phyloP scores from a whole-genome alignment of 2,113 vertebrate species.

The Morone chrysops region DNA sequence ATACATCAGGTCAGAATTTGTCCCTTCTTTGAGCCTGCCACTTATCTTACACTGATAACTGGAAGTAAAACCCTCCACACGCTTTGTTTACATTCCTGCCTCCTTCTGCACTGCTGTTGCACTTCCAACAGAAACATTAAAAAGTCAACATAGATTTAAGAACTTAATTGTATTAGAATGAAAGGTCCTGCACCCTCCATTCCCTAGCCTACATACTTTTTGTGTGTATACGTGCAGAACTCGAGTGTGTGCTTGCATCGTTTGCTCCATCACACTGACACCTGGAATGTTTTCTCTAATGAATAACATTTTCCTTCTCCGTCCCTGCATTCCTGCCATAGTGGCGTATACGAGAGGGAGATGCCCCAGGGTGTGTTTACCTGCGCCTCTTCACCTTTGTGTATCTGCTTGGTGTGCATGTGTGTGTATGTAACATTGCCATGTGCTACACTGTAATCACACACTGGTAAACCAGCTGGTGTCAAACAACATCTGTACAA shows the following conservation, averaged over 20 bases:
- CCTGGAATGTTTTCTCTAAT: conserved; percentile 78
- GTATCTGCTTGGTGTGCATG: background rate
- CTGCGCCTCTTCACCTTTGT: conserved; percentile 20
- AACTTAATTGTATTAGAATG: too few species aligned
- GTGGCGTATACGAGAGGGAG: conserved; percentile 12
- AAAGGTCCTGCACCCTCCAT: background rate
- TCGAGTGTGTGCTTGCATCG: conserved; percentile 1
- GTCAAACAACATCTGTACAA: conserved; percentile 20
- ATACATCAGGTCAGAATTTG: too few species aligned
- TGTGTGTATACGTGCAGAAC: background rate
- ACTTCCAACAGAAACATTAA: background rate
- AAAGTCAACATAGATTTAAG: background rate
- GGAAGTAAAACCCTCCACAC: background rate
- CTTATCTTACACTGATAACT: background rate
- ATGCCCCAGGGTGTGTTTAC: conserved; percentile 47
- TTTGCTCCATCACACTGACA: conserved; percentile 58
- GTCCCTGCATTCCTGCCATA: conserved; percentile 65
- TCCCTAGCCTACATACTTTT: background rate
- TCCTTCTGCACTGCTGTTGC: background rate
- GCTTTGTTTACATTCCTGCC: conserved; percentile 11
- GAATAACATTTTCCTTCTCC: conserved; percentile 68
- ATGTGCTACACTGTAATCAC: conserved; percentile 60
- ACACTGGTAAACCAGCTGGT: conserved; percentile 63
- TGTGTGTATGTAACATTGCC: conserved; percentile 20
- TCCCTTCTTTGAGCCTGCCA: background rate